Percentiles rank a stretch among this genome's conserved stretches.
Evolutionary conservation across 2,888 invertebrate genomes (phyloP).

Genomic region (Minunthozetes semirufus): DNA sequence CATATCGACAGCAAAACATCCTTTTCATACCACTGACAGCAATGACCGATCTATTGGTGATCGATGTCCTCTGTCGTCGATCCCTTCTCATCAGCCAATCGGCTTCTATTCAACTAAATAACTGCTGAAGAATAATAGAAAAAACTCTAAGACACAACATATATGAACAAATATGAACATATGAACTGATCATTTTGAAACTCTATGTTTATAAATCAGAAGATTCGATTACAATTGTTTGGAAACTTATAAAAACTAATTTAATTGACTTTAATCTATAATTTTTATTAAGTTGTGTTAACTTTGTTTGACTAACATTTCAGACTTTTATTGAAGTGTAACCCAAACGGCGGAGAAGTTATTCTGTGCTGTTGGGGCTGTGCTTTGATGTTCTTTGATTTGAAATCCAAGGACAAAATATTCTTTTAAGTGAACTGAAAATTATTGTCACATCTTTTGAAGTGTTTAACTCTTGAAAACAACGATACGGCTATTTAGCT

Average conservation of each 20-base stretch:
- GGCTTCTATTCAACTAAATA: no score
- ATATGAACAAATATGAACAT: no score
- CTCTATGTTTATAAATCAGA: no score
- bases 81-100: neutral
- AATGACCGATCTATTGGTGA: constrained; percentile 27
- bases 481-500: constrained; percentile 31
- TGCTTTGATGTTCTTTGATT: neutral
- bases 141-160: no score
- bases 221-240: no score
- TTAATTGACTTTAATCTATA: no score
- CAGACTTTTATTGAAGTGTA: neutral
- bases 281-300: neutral
- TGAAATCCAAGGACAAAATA: constrained; percentile 10
- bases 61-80: constrained; percentile 10
- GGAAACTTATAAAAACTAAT: no score
- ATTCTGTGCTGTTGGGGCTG: neutral
- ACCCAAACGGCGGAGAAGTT: neutral
- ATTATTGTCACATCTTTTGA: constrained; percentile 15
- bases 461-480: constrained; percentile 16
- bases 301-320: neutral
- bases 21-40: neutral
- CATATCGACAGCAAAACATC: constrained; percentile 6
- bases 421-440: neutral
- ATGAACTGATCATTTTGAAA: no score
- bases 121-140: no score